phyloP scores from a whole-genome alignment of 2,888 invertebrate species.

The Neria commutata region DNA sequence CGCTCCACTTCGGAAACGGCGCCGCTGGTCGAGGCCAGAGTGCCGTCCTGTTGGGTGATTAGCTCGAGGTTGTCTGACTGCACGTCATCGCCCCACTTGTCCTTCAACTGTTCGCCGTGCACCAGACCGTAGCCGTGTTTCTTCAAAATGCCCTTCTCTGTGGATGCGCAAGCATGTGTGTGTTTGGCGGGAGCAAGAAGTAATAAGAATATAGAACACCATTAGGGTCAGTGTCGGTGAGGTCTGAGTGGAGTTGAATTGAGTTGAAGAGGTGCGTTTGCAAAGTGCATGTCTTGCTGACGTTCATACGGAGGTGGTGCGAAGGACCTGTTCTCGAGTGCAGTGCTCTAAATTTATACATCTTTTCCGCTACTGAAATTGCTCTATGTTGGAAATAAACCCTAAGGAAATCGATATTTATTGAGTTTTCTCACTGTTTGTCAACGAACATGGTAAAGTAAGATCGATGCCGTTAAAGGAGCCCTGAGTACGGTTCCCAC shows the following conservation, averaged over 20 bases:
- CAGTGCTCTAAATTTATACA: no score
- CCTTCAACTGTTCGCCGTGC: slow-evolving; percentile 72
- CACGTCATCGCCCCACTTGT: slow-evolving; percentile 76
- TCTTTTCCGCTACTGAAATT: no score
- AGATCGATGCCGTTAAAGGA: no score
- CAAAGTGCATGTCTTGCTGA: neutral
- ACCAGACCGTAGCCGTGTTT: slow-evolving; percentile 81
- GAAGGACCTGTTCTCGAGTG: no score
- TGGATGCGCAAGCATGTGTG: slow-evolving; percentile 19
- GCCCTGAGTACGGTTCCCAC: no score
- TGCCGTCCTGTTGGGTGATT: slow-evolving; percentile 73
- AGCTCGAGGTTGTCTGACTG: slow-evolving; percentile 75
- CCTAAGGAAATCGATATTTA: no score
- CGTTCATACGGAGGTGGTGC: neutral
- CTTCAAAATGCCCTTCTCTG: slow-evolving; percentile 92
- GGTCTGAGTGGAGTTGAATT: neutral
- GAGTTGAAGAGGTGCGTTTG: no score
- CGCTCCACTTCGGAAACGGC: slow-evolving; percentile 81
- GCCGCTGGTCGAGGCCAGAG: slow-evolving; percentile 67
- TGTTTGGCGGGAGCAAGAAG: slow-evolving; percentile 22
- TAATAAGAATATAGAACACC: slow-evolving; percentile 19
- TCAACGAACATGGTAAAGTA: no score
- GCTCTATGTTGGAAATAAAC: no score
- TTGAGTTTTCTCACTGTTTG: no score
- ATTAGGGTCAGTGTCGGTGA: slow-evolving; percentile 13